Percentiles rank a stretch among this genome's conserved stretches.
These are phyloP conservation scores for Actenoides lindsayi DNA, from an alignment of 2,113 vertebrate species.

Conservation along the genomic window DNA sequence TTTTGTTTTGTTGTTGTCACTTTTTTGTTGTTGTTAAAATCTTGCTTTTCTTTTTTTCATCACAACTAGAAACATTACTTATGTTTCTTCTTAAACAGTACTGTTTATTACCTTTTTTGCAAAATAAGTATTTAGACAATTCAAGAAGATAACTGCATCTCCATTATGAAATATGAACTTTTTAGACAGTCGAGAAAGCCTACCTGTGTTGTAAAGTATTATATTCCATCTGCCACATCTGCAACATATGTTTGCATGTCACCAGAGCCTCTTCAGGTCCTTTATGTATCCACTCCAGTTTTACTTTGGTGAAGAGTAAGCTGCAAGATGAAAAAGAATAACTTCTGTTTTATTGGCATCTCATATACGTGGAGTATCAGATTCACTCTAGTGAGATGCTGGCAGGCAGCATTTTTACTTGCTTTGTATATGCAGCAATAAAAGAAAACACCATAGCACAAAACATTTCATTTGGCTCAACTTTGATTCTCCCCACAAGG, in stretches of 20 bases:
- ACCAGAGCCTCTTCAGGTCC: slow-evolving; percentile 89
- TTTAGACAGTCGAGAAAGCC: neutral
- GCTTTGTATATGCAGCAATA: neutral
- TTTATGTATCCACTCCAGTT: slow-evolving; percentile 86
- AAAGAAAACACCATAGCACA: neutral
- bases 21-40: neutral
- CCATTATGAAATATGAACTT: neutral
- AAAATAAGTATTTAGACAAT: neutral
- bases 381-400: neutral
- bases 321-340: slow-evolving; percentile 68
- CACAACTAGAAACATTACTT: neutral
- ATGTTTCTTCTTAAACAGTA: neutral
- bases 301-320: slow-evolving; percentile 94
- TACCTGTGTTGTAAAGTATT: slow-evolving; percentile 87
- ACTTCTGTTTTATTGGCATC: neutral
- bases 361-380: neutral
- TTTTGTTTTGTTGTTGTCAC: neutral
- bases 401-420: neutral
- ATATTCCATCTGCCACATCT: slow-evolving; percentile 87
- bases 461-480: slow-evolving; percentile 39
- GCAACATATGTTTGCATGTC: slow-evolving; percentile 92
- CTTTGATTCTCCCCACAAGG: slow-evolving; percentile 8
- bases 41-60: neutral
- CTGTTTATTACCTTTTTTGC: neutral
- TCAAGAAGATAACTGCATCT: neutral